A percentile compares a stretch with the other conserved stretches of the same genome.
Evolutionary conservation across 1,140 invertebrate genomes (phyloP).

Genomic region (Drosophila truncata): DNA sequence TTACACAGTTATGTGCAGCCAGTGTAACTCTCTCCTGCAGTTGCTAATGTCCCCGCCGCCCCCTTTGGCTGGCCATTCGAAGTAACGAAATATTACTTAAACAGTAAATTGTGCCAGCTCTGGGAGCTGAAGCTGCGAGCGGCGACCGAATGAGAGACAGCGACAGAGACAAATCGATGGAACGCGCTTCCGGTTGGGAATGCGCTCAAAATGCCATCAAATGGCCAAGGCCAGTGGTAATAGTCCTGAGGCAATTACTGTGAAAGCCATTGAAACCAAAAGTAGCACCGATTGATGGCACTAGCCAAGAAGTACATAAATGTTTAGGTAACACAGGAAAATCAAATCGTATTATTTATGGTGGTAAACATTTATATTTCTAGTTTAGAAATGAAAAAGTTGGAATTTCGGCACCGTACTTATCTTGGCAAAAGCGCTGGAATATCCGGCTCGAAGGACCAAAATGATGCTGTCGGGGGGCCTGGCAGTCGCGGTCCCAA

Average conservation of each 20-base stretch:
- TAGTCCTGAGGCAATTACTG: conserved; percentile 22
- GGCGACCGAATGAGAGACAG: conserved; percentile 23
- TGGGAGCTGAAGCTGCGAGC: conserved; percentile 18
- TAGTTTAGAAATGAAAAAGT: too few relatives aligned
- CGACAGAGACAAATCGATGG: conserved; percentile 59
- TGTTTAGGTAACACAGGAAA: not conserved
- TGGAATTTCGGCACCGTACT: too few relatives aligned
- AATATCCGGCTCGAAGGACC: too few relatives aligned
- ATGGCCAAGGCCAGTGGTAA: conserved; percentile 42
- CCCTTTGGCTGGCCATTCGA: conserved; percentile 9
- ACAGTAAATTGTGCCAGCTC: conserved; percentile 65
- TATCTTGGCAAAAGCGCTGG: too few relatives aligned
- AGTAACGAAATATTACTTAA: conserved; percentile 65
- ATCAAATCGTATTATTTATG: not conserved
- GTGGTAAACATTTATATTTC: too few relatives aligned
- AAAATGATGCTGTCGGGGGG: too few relatives aligned
- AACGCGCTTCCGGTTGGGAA: conserved; percentile 42
- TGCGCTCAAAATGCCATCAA: conserved; percentile 31
- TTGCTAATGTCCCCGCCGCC: conserved; percentile 11
- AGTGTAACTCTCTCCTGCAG: conserved; percentile 65
- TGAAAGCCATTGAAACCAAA: conserved; percentile 26
- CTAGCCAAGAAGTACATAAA: too few relatives aligned
- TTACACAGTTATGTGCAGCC: conserved; percentile 80
- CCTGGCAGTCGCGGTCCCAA: too few relatives aligned
- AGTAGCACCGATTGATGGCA: conserved; percentile 4